phyloP scores from a whole-genome alignment of 2,113 vertebrate genomes.

The Thomomys bottae region DNA sequence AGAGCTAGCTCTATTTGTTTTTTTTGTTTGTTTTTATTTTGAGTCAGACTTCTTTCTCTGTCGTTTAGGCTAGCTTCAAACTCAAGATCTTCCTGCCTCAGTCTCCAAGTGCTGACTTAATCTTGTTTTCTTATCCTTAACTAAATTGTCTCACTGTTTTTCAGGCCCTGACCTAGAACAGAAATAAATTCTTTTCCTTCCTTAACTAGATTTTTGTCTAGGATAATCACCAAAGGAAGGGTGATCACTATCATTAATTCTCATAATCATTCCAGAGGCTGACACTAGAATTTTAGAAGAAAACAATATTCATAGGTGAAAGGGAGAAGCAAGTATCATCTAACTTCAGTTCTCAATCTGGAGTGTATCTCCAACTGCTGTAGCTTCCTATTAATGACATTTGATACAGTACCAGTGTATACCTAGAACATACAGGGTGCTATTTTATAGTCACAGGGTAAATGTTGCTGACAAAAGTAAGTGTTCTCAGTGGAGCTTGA shows the following conservation, averaged over 20 bases:
- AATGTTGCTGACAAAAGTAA: conserved; percentile 44
- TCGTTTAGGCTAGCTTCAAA: too few species aligned
- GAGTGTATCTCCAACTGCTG: not conserved
- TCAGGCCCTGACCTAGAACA: not conserved
- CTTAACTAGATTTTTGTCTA: conserved; percentile 36
- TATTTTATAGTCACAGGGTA: not conserved
- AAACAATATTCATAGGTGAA: conserved; percentile 38
- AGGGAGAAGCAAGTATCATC: conserved; percentile 14
- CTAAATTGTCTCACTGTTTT: too few species aligned
- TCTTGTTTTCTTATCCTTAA: not conserved
- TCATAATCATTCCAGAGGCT: conserved; percentile 3
- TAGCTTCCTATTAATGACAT: conserved; percentile 20
- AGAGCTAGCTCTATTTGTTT: not conserved
- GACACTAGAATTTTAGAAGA: conserved; percentile 44
- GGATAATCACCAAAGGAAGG: conserved; percentile 24
- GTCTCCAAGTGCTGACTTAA: too few species aligned
- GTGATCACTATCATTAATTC: conserved; percentile 30
- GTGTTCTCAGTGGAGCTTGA: conserved; percentile 42
- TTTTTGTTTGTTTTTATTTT: not conserved
- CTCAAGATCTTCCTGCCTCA: too few species aligned
- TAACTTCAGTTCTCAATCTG: conserved; percentile 11
- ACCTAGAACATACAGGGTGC: not conserved
- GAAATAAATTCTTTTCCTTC: conserved; percentile 37
- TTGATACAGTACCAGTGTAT: not conserved
- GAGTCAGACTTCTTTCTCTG: too few species aligned